Base-by-base conservation (phyloP, 2,113 vertebrate species). In the Mustela lutreola region DNA sequence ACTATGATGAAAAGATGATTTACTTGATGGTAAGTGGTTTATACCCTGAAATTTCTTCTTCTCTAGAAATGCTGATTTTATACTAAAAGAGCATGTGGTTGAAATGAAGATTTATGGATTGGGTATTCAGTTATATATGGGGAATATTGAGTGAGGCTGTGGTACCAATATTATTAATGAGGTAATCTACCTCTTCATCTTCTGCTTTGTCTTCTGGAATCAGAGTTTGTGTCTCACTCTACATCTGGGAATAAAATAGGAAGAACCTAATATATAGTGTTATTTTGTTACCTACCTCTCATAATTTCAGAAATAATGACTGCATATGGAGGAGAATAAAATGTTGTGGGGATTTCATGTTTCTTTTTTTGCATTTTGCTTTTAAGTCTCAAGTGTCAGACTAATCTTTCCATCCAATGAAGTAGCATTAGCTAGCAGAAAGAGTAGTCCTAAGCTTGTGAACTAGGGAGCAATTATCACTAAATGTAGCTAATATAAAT, bases 401-500 rank as follows among this genome's bases (percentile, higher is more conserved):
- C 5, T 50, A 53, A 82, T 93, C 48, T 96, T 91, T 53, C 50
- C 39, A 79, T 95, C 8, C 21, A 89, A 19, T 28, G 28, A 92
- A 95, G 45, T 60, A 80, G 18, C 45, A 80, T 81, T 80, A 87
- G 9, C 24, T 50, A 65, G 24, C 21, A 73, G 16, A 93, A 95
- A 53, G 5, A 78, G 7, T 60, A 33, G 33, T 82, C 9, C 63
- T 84, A 87, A 58, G 10, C 22, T 87, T 97, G 14, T 90, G 42
- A 93, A 81, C 19, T 81, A 9, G 67, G 48, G 42, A 89, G 0
- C 19, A 96, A 92, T 94, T 94, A 81, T 94, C 11, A 78, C 39
- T 95, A 97, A 93, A n/a, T 75, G 62, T 84, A 60, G 33, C 76
- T 70, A 89, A 89, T 84, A 81, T 7, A 97, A 96, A 92, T 78